Base-by-base conservation (phyloP, 2,888 invertebrate species). In the Argynnis bischoffii region DNA sequence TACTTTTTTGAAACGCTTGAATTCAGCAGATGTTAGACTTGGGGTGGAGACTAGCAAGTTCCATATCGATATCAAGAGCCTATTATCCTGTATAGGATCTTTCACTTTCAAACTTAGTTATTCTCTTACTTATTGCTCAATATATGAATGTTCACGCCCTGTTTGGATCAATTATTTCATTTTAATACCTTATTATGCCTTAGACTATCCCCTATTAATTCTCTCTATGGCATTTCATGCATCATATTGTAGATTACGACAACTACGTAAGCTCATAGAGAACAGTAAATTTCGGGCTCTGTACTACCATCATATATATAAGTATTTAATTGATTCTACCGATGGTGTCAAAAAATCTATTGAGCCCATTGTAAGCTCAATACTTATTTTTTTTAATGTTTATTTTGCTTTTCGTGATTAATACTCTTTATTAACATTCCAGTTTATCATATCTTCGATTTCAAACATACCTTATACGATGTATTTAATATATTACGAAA, bases 21-120 rank as follows among this genome's bases (percentile, higher is more conserved):
- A 60, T 18, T 51, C 31, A 13, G 51, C 61, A 18, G 68, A 69
- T 18, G 46, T 16, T 0, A 64, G 51, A 3, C 21, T 69, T 18
- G 60, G 46, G 0, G 61, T 53, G 1, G 51, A 65, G 3, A 50
- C 55, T 41, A 26, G 51, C 6, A 55, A 54, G 2, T 56, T 16
- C 31, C 6, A 51, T 2, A 31, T 61, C 5, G 64, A 68, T 46
- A 51, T 56, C 13, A 64, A 69, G 16, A 55, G 65, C 14, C 8
- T 64, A n/a, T 46, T 18, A 2, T 61, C 1, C 8, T 61, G 6
- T 21, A 13, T 61, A 18, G 4, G 21, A 18, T 51, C 55, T 5
- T 3, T 53, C 6, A 1, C 14, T 1, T 31, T 18, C 0, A 69
- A 61, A 69, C 1, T 16, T 2, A 0, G 35, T 18, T 2, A 26